Evolutionary conservation across 2,888 invertebrate species (phyloP).

Genomic region (Linyphia triangularis): DNA sequence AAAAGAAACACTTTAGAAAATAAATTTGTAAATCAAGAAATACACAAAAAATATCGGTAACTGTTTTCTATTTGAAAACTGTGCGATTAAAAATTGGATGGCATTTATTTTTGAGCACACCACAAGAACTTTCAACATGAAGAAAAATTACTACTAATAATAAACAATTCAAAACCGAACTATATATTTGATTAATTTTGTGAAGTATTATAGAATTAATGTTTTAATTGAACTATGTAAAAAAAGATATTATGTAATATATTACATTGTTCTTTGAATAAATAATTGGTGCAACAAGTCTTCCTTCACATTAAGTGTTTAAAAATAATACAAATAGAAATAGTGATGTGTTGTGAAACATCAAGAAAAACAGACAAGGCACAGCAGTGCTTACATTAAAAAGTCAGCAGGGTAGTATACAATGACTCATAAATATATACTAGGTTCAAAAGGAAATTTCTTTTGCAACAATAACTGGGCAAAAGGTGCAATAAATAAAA

Average conservation of each 20-base stretch:
- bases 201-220: too few species aligned
- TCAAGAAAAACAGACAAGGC: not conserved
- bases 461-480: not conserved
- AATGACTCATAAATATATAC: not conserved
- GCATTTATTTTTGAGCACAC: constrained; percentile 5
- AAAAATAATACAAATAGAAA: not conserved
- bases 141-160: too few species aligned
- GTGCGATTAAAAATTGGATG: constrained; percentile 32
- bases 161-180: too few species aligned
- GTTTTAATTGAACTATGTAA: too few species aligned
- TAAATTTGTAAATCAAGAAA: not conserved
- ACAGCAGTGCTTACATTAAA: not conserved
- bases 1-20: too few species aligned
- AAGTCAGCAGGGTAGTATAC: not conserved
- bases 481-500: too few species aligned
- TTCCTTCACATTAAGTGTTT: not conserved
- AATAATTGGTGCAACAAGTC: too few species aligned
- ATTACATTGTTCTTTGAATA: too few species aligned
- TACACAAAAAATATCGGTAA: not conserved
- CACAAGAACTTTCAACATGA: not conserved
- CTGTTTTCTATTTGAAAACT: constrained; percentile 4
- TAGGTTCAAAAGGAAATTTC: not conserved
- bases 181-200: too few species aligned
- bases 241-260: too few species aligned
- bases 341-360: not conserved